A percentile compares a stretch with the other conserved stretches of the same genome.
phyloP scores from a whole-genome alignment of 2,113 vertebrate species.

The Columba janthina region DNA sequence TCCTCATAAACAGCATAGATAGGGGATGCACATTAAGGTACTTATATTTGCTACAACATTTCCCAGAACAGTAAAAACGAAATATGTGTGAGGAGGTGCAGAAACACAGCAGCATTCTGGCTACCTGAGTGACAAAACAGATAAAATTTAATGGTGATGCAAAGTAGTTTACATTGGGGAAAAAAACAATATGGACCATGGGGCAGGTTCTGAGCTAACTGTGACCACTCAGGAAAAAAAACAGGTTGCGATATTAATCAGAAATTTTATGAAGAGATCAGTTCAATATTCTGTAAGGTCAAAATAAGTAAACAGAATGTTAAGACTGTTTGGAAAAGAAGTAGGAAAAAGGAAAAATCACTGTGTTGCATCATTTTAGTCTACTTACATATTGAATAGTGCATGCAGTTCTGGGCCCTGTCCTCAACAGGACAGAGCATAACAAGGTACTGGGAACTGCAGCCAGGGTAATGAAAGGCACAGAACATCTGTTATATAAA shows the following conservation, averaged over 20 bases:
- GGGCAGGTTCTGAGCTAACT: neutral
- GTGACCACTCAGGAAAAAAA: neutral
- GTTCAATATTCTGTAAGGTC: neutral
- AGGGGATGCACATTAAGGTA: neutral
- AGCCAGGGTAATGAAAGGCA: neutral
- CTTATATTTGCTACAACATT: neutral
- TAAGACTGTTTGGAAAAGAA: neutral
- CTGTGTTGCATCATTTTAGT: neutral
- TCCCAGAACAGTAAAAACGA: neutral
- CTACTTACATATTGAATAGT: neutral
- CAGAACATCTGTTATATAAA: neutral
- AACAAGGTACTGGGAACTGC: neutral
- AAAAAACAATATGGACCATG: neutral
- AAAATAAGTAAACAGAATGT: neutral
- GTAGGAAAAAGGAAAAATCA: neutral
- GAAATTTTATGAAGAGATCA: neutral
- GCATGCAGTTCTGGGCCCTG: neutral
- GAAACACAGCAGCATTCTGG: neutral
- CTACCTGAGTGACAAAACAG: neutral
- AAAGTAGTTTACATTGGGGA: neutral
- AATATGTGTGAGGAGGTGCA: neutral
- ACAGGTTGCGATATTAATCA: neutral
- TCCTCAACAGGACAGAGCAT: neutral
- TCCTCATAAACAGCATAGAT: neutral
- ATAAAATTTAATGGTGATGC: neutral